Evolutionary conservation across 2,797 vertebrate genomes (phyloP).

Genomic region (Siniperca undulata): DNA sequence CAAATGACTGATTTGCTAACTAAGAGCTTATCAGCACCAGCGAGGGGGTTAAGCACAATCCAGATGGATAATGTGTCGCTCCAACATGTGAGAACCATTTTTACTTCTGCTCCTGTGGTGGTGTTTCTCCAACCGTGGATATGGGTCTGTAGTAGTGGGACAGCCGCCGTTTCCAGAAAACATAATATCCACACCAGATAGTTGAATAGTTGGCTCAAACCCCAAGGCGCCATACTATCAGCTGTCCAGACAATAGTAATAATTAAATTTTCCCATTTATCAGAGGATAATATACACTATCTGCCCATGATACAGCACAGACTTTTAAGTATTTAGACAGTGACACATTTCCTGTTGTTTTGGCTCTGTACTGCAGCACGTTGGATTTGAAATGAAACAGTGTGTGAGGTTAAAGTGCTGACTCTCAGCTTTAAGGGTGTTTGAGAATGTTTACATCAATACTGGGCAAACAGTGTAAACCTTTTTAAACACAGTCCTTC

Average conservation of each 20-base stretch:
- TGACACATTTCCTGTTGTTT: slow-evolving; percentile 23
- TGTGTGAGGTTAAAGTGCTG: slow-evolving; percentile 5
- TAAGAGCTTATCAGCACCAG: not conserved
- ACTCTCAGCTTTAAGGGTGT: slow-evolving; percentile 5
- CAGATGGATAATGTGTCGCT: slow-evolving; percentile 35
- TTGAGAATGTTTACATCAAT: slow-evolving; percentile 3
- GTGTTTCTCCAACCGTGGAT: not conserved
- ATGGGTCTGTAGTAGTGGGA: slow-evolving; percentile 14
- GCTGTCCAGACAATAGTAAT: slow-evolving; percentile 52
- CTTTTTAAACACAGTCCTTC: slow-evolving; percentile 1
- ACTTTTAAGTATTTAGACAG: slow-evolving; percentile 3
- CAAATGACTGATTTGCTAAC: not conserved
- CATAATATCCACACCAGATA: slow-evolving; percentile 25
- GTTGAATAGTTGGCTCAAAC: slow-evolving; percentile 28
- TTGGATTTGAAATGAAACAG: slow-evolving; percentile 4
- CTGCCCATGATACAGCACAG: slow-evolving; percentile 17
- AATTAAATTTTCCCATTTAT: slow-evolving; percentile 62
- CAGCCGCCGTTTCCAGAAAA: slow-evolving; percentile 3
- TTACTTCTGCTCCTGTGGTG: not conserved
- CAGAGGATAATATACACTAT: slow-evolving; percentile 38
- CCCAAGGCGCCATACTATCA: slow-evolving; percentile 49
- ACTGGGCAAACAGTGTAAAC: not conserved
- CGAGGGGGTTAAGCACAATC: not conserved
- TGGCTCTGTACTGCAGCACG: not conserved
- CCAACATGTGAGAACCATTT: slow-evolving; percentile 1